These are phyloP conservation scores for Rhinichthys osculus DNA, from an alignment of 2,797 vertebrate genomes.

Conservation along the genomic window DNA sequence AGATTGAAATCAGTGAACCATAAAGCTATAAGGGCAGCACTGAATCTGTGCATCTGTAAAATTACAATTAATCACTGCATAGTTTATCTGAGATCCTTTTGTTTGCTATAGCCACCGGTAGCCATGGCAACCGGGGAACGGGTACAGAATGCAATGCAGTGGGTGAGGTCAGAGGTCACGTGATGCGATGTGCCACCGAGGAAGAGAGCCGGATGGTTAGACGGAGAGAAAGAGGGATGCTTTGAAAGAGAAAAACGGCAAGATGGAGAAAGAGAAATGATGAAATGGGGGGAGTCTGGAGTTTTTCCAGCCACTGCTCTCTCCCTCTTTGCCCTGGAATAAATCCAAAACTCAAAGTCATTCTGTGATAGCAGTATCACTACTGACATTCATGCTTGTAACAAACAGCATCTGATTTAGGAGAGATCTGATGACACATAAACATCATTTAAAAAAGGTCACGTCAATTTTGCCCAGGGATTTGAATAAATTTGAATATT, in stretches of 20 bases:
- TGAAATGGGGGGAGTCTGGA: slow-evolving; percentile 28
- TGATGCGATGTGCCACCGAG: slow-evolving; percentile 26
- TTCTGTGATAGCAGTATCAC: slow-evolving; percentile 18
- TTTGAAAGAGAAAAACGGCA: slow-evolving; percentile 21
- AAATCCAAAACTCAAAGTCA: slow-evolving; percentile 31
- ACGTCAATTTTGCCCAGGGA: not conserved
- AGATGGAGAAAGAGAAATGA: slow-evolving; percentile 8
- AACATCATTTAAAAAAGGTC: slow-evolving; percentile 6
- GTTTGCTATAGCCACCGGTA: slow-evolving; percentile 35
- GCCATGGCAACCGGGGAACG: slow-evolving; percentile 45
- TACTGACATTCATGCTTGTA: slow-evolving; percentile 33
- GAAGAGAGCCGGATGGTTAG: slow-evolving; percentile 11
- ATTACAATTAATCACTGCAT: slow-evolving; percentile 27
- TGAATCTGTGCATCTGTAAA: slow-evolving; percentile 27
- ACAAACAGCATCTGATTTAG: slow-evolving; percentile 27
- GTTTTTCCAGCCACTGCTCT: slow-evolving; percentile 39
- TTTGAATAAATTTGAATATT: slow-evolving; percentile 19
- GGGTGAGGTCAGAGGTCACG: slow-evolving; percentile 47
- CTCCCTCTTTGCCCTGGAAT: slow-evolving; percentile 31
- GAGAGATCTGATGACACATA: slow-evolving; percentile 14
- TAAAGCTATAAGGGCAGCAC: not conserved
- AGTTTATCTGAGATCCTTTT: slow-evolving; percentile 25
- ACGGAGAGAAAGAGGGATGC: slow-evolving; percentile 12
- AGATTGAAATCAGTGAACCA: slow-evolving; percentile 27
- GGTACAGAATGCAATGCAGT: slow-evolving; percentile 16